Evolutionary conservation across 2,113 vertebrate genomes (phyloP), one percentile per base, ranked within the genome.

Genomic region (Rhinichthys klamathensis): DNA sequence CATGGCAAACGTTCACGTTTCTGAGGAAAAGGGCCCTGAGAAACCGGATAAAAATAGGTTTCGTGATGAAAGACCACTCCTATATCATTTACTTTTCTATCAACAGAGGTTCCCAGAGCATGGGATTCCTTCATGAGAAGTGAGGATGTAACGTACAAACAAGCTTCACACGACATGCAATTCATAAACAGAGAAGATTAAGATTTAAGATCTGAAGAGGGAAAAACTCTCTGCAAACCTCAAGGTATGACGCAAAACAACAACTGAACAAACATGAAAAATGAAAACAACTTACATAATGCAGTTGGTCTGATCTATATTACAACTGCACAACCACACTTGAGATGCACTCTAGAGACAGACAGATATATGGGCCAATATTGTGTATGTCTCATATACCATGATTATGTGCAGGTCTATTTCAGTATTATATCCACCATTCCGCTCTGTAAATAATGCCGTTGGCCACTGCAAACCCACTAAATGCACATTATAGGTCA

Each of bases 221-320:
- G 69, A n/a, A 72, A 44, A 72, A 46, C 41, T 74, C 70, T 46
- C 70, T 3, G 23, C 70, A 74, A 49, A 74, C 12, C 72, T 74
- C 70, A 74, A 74, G 41, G 72, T 49, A 74, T 74, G 72, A 74
- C 41, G 13, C 41, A 74, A 25, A 74, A 25, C 72, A 25, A 74
- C 23, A 46, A 74, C 72, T 74, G 41, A 74, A 46, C 23, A 74
- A 74, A 74, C 72, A 74, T 27, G 72, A 74, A 16, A 73, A 74
- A 74, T 16, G n/a, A 49, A 74, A 74, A 46, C 41, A 74, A 44
- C 70, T 74, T 74, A 3, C 72, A 74, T 74, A 74, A 74, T 27
- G 23, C 38, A 44, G 38, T 72, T n/a, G 4, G 2, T 41, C 10
- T 74, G 72, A 27, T 74, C 41, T 74, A 74, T 27, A 74, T 2